Percentiles rank a stretch among this genome's conserved stretches.
Conservation (phyloP, 2,113 vertebrate species). For the Cervus canadensis region DNA sequence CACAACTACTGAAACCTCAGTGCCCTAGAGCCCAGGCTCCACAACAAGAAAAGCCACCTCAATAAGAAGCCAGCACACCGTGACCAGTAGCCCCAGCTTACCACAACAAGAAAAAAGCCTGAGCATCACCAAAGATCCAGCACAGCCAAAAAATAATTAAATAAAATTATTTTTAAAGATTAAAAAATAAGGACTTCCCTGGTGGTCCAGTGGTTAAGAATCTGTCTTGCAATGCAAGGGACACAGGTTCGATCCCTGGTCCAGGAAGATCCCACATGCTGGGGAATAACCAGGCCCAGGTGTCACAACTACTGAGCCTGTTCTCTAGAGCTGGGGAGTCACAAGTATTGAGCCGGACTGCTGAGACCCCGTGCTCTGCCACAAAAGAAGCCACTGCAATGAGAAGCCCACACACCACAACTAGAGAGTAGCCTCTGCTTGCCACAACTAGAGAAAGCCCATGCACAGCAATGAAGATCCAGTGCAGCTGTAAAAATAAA, state of each 20-base stretch:
- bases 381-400: background rate
- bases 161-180: background rate
- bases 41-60: background rate
- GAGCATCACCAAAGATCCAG: background rate
- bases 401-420: background rate
- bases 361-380: rapidly evolving
- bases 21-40: background rate
- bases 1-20: background rate
- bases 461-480: background rate
- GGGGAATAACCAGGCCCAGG: background rate
- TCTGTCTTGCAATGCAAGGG: background rate
- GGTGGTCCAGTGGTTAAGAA: background rate
- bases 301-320: background rate
- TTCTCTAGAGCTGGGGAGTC: background rate
- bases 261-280: background rate
- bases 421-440: background rate
- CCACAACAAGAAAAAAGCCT: background rate
- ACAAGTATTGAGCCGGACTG: background rate
- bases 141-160: background rate
- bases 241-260: background rate
- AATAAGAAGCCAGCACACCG: background rate
- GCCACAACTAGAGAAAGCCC: background rate
- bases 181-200: background rate
- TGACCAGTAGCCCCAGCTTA: background rate
- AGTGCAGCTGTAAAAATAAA: background rate